Conservation (phyloP, 2,797 vertebrate genomes). For the Clarias platycephalus region DNA sequence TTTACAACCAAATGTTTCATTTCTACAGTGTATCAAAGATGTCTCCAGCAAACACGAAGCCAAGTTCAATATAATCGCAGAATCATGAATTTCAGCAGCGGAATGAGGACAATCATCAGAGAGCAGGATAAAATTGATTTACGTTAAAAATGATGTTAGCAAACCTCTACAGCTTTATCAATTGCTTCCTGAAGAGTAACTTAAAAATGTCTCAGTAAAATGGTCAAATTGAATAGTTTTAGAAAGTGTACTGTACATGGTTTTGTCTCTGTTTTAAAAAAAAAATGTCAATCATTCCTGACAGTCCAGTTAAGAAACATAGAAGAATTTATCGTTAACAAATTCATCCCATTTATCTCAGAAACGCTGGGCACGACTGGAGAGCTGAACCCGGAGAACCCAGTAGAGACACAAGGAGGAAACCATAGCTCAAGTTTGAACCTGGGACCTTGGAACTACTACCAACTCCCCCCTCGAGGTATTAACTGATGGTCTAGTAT, state of each 20-base stretch:
- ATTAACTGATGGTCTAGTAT: neutral
- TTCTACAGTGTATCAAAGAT: neutral
- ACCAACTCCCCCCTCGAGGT: neutral
- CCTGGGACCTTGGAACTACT: neutral
- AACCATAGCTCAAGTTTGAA: neutral
- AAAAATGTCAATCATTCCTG: neutral
- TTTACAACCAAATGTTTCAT: conserved; percentile 5
- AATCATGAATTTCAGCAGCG: neutral
- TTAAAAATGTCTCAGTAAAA: neutral
- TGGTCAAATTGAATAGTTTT: neutral
- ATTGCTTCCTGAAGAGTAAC: neutral
- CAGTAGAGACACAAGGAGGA: neutral
- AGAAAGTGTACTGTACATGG: neutral
- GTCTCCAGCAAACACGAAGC: neutral
- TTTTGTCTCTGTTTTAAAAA: neutral
- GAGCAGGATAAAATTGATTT: conserved; percentile 55
- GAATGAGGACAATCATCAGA: conserved; percentile 52
- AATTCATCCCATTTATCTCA: neutral
- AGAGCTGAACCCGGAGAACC: neutral
- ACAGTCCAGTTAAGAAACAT: neutral
- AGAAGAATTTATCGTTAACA: neutral
- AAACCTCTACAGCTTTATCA: neutral
- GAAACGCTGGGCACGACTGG: neutral
- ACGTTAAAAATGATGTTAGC: conserved; percentile 20
- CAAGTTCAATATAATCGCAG: conserved; percentile 5